Evolutionary conservation across 2,797 vertebrate species (phyloP).

Genomic region (Typhlichthys eigenmanni): DNA sequence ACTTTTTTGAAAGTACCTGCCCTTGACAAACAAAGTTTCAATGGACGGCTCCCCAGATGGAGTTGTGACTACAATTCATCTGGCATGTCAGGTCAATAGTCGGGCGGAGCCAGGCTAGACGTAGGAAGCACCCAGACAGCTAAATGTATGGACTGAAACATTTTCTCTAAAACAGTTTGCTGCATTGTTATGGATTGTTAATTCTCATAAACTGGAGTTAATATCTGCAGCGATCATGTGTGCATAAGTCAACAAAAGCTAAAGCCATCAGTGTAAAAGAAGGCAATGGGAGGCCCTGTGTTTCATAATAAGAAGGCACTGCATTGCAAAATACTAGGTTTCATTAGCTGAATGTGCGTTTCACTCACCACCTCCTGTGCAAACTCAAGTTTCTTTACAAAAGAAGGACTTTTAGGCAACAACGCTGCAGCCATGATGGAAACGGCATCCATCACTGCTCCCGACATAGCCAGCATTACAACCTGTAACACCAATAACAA

Average conservation of each 20-base stretch:
- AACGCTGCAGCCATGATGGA: slow-evolving; percentile 69
- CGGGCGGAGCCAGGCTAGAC: too few species aligned
- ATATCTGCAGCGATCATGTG: too few species aligned
- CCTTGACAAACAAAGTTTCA: neutral
- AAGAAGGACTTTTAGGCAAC: slow-evolving; percentile 59
- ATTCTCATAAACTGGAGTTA: too few species aligned
- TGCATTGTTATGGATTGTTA: too few species aligned
- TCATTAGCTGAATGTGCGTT: neutral
- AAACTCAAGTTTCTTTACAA: slow-evolving; percentile 84
- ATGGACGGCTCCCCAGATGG: too few species aligned
- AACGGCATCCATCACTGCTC: slow-evolving; percentile 69
- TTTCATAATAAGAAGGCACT: neutral
- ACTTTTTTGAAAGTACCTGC: neutral
- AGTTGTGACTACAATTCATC: too few species aligned
- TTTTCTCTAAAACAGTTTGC: too few species aligned
- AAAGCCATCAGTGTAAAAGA: neutral
- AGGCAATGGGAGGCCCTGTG: neutral
- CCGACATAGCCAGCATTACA: slow-evolving; percentile 65
- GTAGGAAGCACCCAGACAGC: too few species aligned
- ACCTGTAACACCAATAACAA: slow-evolving; percentile 55
- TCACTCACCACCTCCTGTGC: slow-evolving; percentile 87
- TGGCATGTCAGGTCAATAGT: too few species aligned
- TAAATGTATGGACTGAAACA: neutral
- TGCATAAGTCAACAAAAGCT: too few species aligned
- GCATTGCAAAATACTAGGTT: neutral